These are phyloP conservation scores for Yponomeuta sedellus DNA, from an alignment of 2,888 invertebrate genomes.

Conservation along the genomic window DNA sequence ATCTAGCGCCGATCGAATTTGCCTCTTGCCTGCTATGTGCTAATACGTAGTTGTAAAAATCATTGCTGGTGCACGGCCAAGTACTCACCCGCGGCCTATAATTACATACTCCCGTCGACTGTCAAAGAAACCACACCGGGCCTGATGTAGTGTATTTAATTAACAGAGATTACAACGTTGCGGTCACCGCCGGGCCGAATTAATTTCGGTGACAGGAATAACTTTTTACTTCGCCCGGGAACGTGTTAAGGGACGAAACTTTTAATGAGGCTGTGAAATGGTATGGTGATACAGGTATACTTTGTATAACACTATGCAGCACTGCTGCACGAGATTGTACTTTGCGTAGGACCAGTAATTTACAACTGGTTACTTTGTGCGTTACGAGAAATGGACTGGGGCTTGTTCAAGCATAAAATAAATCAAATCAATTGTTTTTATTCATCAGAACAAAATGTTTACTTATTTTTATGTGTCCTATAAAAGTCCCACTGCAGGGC, in stretches of 20 bases:
- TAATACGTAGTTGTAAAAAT: background rate
- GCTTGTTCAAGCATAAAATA: too few species aligned
- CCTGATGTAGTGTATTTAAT: background rate
- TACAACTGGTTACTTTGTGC: too few species aligned
- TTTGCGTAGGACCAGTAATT: too few species aligned
- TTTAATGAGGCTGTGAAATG: background rate
- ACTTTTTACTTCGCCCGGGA: background rate
- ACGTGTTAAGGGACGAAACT: background rate
- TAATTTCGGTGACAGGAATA: background rate
- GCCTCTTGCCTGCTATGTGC: too few species aligned
- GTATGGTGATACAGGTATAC: background rate
- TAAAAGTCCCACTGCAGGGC: too few species aligned
- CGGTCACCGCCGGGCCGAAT: background rate
- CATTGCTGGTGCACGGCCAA: background rate
- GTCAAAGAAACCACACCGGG: background rate
- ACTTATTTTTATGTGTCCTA: too few species aligned
- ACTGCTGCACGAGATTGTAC: too few species aligned
- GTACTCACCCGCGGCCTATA: background rate
- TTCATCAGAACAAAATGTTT: too few species aligned
- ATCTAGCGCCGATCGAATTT: too few species aligned
- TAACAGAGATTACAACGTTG: constrained; percentile 1
- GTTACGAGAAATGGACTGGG: too few species aligned
- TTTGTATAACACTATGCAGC: too few species aligned
- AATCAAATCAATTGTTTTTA: too few species aligned
- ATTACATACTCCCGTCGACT: background rate